These are phyloP conservation scores for Hoplias malabaricus DNA, from an alignment of 2,113 vertebrate species.

Conservation along the genomic window DNA sequence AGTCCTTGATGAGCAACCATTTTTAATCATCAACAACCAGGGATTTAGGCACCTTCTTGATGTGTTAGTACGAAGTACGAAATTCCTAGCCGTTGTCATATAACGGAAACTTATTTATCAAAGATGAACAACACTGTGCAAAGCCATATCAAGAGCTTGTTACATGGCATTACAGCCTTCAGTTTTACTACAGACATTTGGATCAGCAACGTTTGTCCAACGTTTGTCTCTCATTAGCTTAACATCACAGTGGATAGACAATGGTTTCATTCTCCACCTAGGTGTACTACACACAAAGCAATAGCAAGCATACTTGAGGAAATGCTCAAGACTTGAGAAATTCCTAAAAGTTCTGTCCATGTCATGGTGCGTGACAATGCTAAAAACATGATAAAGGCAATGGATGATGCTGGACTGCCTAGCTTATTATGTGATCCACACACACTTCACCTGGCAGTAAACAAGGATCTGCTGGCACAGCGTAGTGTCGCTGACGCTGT, in stretches of 20 bases:
- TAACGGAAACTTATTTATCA: no score
- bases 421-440: conserved; percentile 33
- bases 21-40: no score
- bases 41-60: no score
- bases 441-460: no score
- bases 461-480: no score
- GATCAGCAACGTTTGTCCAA: conserved; percentile 10
- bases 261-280: conserved; percentile 3
- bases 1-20: no score
- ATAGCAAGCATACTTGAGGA: conserved; percentile 10
- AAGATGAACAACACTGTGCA: background rate
- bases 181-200: conserved; percentile 20
- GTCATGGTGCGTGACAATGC: conserved; percentile 29
- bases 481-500: no score
- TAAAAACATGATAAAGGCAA: conserved; percentile 39
- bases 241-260: conserved; percentile 27
- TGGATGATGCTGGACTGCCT: conserved; percentile 25
- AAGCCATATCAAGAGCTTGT: background rate
- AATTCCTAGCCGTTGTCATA: no score
- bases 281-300: conserved; percentile 5
- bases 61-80: no score
- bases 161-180: background rate
- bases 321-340: conserved; percentile 38
- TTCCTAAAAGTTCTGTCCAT: conserved; percentile 32
- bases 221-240: no score